Evolutionary conservation across 2,113 vertebrate genomes (phyloP), one percentile per base, ranked within the genome.

Genomic region (Sylvilagus bachmani): DNA sequence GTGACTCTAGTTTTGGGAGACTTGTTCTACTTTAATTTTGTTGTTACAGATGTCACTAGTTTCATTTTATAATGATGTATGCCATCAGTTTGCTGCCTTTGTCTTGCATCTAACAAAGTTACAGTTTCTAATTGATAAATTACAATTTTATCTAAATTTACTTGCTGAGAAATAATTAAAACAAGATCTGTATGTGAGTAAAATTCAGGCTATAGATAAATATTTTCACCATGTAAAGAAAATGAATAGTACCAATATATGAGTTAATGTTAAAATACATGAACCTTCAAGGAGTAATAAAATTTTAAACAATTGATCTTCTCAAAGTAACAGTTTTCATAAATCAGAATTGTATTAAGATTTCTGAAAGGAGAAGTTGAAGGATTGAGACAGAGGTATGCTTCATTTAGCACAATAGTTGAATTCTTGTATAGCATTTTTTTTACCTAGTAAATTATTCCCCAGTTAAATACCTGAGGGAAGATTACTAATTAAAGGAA

Each of bases 51-150:
- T 49, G 6, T 9, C 53, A 84, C 53, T 36, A 70, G 25, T 58
- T 67, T 90, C 10, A 89, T 53, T 89, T 51, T 82, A 25, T 29
- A 62, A 58, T 49, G n/a, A 4, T 83, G 22, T 61, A 12, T 19
- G 14, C 66, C 61, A 77, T 88, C 25, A 38, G 14, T 75, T 55
- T 62, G 27, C 27, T 73, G 11, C 3, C 66, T 78, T 94, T 91
- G 93, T 70, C 53, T 69, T 69, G 11, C 44, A 70, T 84, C 0
- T 62, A 71, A 10, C 3, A 89, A 86, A 25, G 2, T 82, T 90
- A 31, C 89, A n/a, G 74, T 69, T 77, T 94, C 86, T 82, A 75
- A 61, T 49, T 74, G 51, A 89, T 62, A 91, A 83, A 84, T 85
- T 87, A 71, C 0, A 36, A 14, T 61, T 92, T 58, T 80, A 53